Evolutionary conservation across 2,113 vertebrate species (phyloP).

Genomic region (Paracanthobrama guichenoti): DNA sequence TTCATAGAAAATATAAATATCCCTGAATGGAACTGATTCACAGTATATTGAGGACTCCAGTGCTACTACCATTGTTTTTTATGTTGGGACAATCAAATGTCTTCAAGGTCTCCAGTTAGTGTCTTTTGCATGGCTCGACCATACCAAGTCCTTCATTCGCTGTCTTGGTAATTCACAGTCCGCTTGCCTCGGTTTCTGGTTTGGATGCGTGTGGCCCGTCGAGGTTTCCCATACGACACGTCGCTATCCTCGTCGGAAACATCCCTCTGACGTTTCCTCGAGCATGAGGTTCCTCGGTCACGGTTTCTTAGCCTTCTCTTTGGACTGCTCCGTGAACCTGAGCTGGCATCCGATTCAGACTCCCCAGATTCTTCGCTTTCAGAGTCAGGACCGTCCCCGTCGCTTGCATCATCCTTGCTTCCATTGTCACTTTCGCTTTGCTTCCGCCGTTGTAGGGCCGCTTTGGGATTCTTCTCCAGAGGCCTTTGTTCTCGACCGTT

Average conservation of each 20-base stretch:
- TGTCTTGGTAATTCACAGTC: constrained; percentile 77
- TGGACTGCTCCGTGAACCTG: constrained; percentile 72
- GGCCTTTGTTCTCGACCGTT: neutral
- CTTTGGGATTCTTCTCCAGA: constrained; percentile 18
- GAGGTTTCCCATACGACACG: constrained; percentile 47
- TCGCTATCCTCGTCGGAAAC: constrained; percentile 66
- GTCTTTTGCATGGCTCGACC: constrained; percentile 46
- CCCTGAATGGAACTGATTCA: constrained; percentile 85
- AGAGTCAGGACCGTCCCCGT: constrained; percentile 37
- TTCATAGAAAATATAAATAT: constrained; percentile 86
- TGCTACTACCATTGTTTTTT: constrained; percentile 76
- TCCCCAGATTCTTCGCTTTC: constrained; percentile 66
- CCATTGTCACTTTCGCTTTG: constrained; percentile 57
- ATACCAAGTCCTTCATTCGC: constrained; percentile 69
- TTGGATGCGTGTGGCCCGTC: constrained; percentile 63
- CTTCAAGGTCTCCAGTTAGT: constrained; percentile 71
- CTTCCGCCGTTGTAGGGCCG: constrained; percentile 41
- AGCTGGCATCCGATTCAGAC: constrained; percentile 68
- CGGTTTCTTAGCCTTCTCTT: constrained; percentile 60
- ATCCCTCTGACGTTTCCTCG: neutral
- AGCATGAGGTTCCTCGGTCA: constrained; percentile 52
- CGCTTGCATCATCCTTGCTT: constrained; percentile 59
- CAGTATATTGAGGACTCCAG: constrained; percentile 80
- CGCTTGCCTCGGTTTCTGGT: constrained; percentile 76
- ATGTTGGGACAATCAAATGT: constrained; percentile 68